Base-by-base conservation (phyloP, 2,113 vertebrate genomes). In the Poeciliopsis turrubarensis region DNA sequence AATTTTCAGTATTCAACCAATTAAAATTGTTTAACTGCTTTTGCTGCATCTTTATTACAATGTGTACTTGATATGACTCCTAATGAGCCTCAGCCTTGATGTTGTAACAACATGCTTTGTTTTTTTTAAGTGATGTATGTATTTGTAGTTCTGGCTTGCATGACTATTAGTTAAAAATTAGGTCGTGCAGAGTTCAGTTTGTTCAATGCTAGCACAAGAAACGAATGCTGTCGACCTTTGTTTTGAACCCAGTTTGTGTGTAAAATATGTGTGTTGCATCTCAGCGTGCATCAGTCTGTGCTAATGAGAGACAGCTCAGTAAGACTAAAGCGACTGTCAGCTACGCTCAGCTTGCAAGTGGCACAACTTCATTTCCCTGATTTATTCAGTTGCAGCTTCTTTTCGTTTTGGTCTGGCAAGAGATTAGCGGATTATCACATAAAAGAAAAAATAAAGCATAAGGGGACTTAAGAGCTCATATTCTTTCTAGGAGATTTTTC, bases 371-470 rank as follows among this genome's bases (percentile, higher is more conserved):
- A 87, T 86, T 80, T 91, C 71, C 77, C 60, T 30, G 75, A 85
- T 88, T 86, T 85, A 65, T 78, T 85, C 60, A 0, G 19, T 69
- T 57, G 65, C 22, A 5, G 65, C 68, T 68, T 73, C 65, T 75
- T 70, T 83, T 89, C 84, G 81, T 87, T 83, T 85, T 79, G 86
- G 80, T 85, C 70, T 65, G 13, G 65, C 69, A 73, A 85, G 71
- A 82, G 86, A 91, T 93, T 88, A 92, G 90, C 37, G 30, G 90
- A 91, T 93, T 89, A 92, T 84, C 64, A 29, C 61, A 81, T 82
- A 86, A 89, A 79, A 83, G 34, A 64, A 51, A 61, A 64, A 27
- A 68, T 17, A 29, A 60, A 8, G 4, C 0, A 5, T 30, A 29
- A 22, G 3, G 68, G 25, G 29, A 64, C 30, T 64, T 64, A 66